A percentile compares a stretch with the other conserved stretches of the same genome.
phyloP scores from a whole-genome alignment of 92 coral and sea anemone species.

The Epizoanthus illoricatus region DNA sequence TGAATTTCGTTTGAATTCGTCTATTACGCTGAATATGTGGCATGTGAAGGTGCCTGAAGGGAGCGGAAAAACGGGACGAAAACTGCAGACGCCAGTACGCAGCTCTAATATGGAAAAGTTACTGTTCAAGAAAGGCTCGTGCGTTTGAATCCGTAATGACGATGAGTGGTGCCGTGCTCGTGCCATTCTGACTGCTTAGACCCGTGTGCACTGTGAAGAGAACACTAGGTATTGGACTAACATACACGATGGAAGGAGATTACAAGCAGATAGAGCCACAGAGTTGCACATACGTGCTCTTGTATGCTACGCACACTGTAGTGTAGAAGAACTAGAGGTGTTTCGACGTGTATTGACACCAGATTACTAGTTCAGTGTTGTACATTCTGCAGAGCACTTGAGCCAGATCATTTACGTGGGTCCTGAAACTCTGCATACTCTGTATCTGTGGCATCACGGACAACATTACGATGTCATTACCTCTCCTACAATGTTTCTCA shows the following conservation, averaged over 20 bases:
- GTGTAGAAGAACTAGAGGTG: too few species aligned
- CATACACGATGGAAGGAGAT: not conserved
- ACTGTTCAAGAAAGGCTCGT: slow-evolving; percentile 1
- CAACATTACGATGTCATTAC: too few species aligned
- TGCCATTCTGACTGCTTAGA: slow-evolving; percentile 16
- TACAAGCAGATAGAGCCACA: not conserved
- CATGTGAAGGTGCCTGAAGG: slow-evolving; percentile 29
- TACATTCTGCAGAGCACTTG: too few species aligned
- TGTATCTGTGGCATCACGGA: too few species aligned
- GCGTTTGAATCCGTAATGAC: slow-evolving; percentile 4
- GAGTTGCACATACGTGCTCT: slow-evolving; percentile 1
- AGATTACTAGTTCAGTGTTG: too few species aligned
- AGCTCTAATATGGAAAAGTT: not conserved
- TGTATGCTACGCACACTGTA: not conserved
- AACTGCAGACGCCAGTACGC: too few species aligned
- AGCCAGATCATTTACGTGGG: too few species aligned
- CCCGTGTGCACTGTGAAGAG: not conserved
- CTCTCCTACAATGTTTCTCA: too few species aligned
- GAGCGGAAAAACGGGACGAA: not conserved
- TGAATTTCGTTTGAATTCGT: not conserved
- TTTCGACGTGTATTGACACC: too few species aligned
- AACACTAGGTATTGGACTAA: slow-evolving; percentile 2
- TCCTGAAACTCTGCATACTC: too few species aligned
- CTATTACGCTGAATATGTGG: not conserved
- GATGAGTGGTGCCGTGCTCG: slow-evolving; percentile 16